Conservation (phyloP, 2,888 invertebrate genomes). For the Rutpela maculata region DNA sequence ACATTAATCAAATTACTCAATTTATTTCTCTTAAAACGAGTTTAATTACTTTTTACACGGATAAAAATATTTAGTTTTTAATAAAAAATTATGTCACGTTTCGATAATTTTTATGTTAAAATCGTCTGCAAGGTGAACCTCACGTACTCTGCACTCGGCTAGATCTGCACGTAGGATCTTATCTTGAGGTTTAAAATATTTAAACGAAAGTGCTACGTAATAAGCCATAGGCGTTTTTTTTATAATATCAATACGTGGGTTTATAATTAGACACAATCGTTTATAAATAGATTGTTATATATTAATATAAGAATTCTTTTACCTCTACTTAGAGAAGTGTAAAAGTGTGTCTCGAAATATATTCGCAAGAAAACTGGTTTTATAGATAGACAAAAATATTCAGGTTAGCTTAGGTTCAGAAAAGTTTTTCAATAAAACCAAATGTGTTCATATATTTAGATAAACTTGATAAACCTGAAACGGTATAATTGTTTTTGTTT, state of each 20-base stretch:
- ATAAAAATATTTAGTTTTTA: background rate
- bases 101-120: background rate
- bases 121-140: background rate
- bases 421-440: no score
- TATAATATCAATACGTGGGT: background rate
- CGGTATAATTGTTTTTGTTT: no score
- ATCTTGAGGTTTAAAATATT: background rate
- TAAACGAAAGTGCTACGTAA: background rate
- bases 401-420: no score
- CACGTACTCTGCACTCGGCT: background rate
- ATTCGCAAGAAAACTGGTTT: no score
- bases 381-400: no score
- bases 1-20: background rate
- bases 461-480: no score
- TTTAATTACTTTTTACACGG: background rate
- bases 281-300: background rate
- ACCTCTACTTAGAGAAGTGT: no score
- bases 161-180: background rate
- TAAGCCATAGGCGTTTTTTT: background rate
- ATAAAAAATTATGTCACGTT: background rate
- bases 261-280: background rate
- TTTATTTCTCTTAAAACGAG: background rate
- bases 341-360: no score
- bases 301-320: no score
- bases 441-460: no score